Base-by-base conservation (phyloP, 2,888 invertebrate species). In the Caradrina kadenii region DNA sequence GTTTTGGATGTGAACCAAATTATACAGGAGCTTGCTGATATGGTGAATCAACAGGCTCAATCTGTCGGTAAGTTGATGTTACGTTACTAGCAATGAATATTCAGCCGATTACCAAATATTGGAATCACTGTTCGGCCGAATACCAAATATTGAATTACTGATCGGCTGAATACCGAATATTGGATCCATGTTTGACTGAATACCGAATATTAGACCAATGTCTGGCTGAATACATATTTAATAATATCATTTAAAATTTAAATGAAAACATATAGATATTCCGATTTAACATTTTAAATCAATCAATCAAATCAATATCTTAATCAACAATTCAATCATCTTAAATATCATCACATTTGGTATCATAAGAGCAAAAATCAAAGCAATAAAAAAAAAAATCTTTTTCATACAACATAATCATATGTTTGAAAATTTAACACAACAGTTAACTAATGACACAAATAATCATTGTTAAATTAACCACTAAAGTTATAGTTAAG, bases 1-100 rank as follows among this genome's bases (percentile, higher is more conserved):
- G 97, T 98, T 63, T 91, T 98, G 72, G 98, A 98, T 91, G 97
- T 98, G 8, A 98, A 98, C 91, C 97, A 97, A 90, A 98, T 98
- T 75, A 98, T 98, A 97, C 96, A 97, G 68, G 97, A 98, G 56
- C 92, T 98, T 48, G 97, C 97, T 2, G 96, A 96, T 13, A 93
- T 98, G 90, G 97, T 98, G n/a, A 93, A 97, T 82, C 96, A 97
- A 78, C 98, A 98, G 91, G 97, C 96, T 17, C 97, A 97, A 86
- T 92, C 96, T 63, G 96, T 98, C 77, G 98, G 98, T 98, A 92
- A 96, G 97, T 81, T 11, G 0, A 19, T 10, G 2, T 0, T 22
- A 31, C 21, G 8, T 11, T n/a, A 17, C 1, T 60, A 39, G 13
- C 6, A 42, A 26, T 1, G 0, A 35, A 31, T n/a, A 22, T 45